Conservation (phyloP, 2,113 vertebrate species). For the Acrocephalus arundinaceus region DNA sequence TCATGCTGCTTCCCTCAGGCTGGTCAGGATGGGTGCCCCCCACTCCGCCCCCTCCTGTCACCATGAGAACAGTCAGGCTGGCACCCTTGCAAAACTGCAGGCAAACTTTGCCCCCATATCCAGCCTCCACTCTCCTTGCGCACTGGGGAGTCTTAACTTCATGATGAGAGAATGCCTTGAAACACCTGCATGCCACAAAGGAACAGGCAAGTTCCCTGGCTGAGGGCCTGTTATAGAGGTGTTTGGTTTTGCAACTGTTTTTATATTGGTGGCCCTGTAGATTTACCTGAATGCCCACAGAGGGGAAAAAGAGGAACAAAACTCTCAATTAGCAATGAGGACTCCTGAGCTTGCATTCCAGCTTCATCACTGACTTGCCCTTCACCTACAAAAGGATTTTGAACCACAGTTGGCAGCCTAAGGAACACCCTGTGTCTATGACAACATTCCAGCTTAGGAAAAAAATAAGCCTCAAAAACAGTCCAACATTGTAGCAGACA, state of each 20-base stretch:
- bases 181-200: not conserved
- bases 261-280: not conserved
- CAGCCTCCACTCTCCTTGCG: not conserved
- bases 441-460: not conserved
- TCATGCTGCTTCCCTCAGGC: not conserved
- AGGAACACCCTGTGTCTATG: not conserved
- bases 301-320: not conserved
- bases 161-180: fast-evolving
- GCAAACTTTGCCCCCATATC: not conserved
- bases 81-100: not conserved
- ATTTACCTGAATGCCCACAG: not conserved
- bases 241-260: not conserved
- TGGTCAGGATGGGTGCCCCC: fast-evolving
- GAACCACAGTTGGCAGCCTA: not conserved
- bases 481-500: not conserved
- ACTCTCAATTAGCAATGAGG: not conserved
- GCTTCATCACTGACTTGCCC: not conserved
- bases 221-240: not conserved
- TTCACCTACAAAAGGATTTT: not conserved
- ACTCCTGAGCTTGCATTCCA: not conserved
- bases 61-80: not conserved
- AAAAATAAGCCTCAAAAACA: not conserved
- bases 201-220: not conserved
- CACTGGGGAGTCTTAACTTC: not conserved
- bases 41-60: fast-evolving